A percentile compares a stretch with the other conserved stretches of the same genome.
These are phyloP conservation scores for Apeltes quadracus DNA, from an alignment of 2,113 vertebrate genomes.

Conservation along the genomic window DNA sequence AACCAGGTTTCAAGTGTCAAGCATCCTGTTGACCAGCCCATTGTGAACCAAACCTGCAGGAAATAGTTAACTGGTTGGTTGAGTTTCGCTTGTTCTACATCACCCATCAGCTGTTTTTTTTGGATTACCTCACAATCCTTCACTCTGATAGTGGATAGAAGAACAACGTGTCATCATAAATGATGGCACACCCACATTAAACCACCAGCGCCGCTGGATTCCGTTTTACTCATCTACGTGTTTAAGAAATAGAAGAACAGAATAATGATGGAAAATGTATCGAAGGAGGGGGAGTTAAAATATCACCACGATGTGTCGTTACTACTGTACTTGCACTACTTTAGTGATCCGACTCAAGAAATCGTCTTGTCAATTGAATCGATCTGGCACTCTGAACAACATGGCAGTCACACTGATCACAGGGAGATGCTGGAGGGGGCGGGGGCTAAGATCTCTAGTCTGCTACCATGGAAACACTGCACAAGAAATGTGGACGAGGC, in stretches of 20 bases:
- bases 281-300: not conserved
- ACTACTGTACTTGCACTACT: conserved; percentile 2
- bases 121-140: not conserved
- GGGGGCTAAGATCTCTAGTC: conserved; percentile 36
- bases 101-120: not conserved
- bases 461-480: conserved; percentile 72
- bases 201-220: not conserved
- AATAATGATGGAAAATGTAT: not conserved
- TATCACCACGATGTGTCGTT: not conserved
- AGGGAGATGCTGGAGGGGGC: conserved; percentile 8
- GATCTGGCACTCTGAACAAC: conserved; percentile 9
- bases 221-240: conserved; percentile 1
- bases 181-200: not conserved
- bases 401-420: conserved; percentile 14
- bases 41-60: conserved; percentile 10
- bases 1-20: not conserved
- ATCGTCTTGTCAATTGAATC: not conserved
- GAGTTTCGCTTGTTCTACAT: conserved; percentile 15
- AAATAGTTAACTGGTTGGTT: not conserved
- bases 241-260: not conserved
- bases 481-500: conserved; percentile 5
- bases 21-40: not conserved
- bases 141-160: not conserved
- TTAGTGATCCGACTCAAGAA: not conserved
- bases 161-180: too few species aligned